Evolutionary conservation across 2,797 vertebrate genomes (phyloP).

Genomic region (Peromyscus aztecus): DNA sequence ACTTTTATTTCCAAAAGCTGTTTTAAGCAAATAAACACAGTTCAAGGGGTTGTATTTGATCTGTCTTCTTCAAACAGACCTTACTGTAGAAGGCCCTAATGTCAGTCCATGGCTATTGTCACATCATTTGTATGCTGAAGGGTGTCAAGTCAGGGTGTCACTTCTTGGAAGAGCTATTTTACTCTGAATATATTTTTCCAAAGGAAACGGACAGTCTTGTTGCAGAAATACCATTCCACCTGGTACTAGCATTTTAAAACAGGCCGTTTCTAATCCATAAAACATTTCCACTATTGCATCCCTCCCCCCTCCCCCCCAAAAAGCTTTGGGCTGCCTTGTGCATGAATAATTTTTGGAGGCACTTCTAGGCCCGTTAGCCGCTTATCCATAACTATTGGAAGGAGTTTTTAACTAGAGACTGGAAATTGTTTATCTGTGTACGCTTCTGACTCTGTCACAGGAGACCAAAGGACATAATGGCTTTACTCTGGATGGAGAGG

Average conservation of each 20-base stretch:
- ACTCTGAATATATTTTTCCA: slow-evolving; percentile 80
- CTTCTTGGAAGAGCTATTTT: slow-evolving; percentile 77
- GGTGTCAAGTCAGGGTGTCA: slow-evolving; percentile 68
- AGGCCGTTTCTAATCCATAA: slow-evolving; percentile 81
- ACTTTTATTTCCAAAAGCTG: slow-evolving; percentile 77
- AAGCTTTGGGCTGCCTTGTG: slow-evolving; percentile 74
- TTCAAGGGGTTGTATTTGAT: slow-evolving; percentile 73
- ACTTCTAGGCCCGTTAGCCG: slow-evolving; percentile 66
- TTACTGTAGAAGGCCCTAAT: slow-evolving; percentile 75
- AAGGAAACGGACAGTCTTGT: slow-evolving; percentile 76
- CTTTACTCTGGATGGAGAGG: slow-evolving; percentile 75
- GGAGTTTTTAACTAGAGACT: slow-evolving; percentile 63
- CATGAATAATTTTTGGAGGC: slow-evolving; percentile 83
- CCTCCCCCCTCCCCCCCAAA: neutral
- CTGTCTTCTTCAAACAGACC: slow-evolving; percentile 73
- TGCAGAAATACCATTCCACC: slow-evolving; percentile 73
- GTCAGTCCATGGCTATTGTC: slow-evolving; percentile 79
- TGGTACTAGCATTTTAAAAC: slow-evolving; percentile 80
- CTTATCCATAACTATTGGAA: slow-evolving; percentile 66
- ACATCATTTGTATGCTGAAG: slow-evolving; percentile 68
- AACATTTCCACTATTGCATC: slow-evolving; percentile 75
- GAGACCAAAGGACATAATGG: slow-evolving; percentile 68
- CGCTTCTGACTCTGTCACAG: slow-evolving; percentile 54
- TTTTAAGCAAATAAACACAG: slow-evolving; percentile 79
- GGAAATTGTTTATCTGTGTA: slow-evolving; percentile 54